Conservation (phyloP, 2,113 vertebrate species). For the Crocuta crocuta region DNA sequence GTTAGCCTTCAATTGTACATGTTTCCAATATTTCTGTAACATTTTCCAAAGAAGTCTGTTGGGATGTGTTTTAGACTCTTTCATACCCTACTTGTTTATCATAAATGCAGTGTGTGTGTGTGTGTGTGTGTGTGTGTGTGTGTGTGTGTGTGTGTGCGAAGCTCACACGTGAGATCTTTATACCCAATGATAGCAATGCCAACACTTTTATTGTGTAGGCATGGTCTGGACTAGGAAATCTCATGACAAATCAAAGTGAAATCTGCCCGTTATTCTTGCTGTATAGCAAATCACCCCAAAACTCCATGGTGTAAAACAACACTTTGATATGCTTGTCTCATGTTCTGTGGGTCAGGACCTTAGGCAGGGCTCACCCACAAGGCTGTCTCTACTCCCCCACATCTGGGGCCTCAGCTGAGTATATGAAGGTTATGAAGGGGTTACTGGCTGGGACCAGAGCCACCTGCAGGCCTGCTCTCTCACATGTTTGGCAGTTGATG, state of each 20-base stretch:
- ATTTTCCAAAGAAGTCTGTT: background rate
- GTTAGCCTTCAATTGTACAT: background rate
- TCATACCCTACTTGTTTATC: background rate
- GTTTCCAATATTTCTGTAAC: constrained; percentile 56
- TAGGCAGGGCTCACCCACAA: background rate
- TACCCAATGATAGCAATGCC: too few relatives aligned
- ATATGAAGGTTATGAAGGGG: background rate
- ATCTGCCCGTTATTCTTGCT: background rate
- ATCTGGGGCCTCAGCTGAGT: background rate
- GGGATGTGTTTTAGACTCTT: background rate
- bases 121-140: background rate
- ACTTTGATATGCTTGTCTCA: too few relatives aligned
- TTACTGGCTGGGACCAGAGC: too few relatives aligned
- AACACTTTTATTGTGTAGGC: too few relatives aligned
- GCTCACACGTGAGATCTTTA: background rate
- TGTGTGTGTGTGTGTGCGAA: background rate
- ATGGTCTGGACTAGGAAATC: background rate
- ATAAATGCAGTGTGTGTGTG: background rate
- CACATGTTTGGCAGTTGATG: background rate
- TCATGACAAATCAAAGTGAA: background rate
- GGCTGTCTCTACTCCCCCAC: background rate
- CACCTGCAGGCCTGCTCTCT: too few relatives aligned
- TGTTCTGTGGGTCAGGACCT: background rate
- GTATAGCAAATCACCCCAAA: background rate
- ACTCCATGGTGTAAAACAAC: background rate